Conservation (phyloP, 2,113 vertebrate genomes). For the Sciurus niger region DNA sequence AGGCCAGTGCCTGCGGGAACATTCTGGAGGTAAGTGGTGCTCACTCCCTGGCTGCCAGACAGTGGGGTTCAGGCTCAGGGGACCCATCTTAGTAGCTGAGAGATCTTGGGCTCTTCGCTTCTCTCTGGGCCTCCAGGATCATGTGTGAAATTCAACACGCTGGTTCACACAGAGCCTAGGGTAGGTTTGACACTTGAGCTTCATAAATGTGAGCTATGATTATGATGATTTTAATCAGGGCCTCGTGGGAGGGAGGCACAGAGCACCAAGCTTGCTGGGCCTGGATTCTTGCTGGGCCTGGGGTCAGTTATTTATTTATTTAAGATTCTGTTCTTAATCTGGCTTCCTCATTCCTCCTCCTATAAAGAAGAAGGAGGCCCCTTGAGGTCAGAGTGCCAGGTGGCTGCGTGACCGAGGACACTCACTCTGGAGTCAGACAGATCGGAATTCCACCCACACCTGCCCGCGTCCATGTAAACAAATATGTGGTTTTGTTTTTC, state of each 20-base stretch:
- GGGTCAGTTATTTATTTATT: neutral
- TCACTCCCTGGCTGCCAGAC: neutral
- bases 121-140: neutral
- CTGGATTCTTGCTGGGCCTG: neutral
- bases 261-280: neutral
- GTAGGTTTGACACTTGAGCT: neutral
- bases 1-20: slow-evolving; percentile 49
- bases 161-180: neutral
- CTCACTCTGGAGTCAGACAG: neutral
- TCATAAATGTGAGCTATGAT: neutral
- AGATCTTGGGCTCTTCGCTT: neutral
- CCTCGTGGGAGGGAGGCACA: neutral
- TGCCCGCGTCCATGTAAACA: neutral
- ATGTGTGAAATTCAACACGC: no score
- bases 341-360: neutral
- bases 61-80: no score
- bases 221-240: neutral
- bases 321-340: neutral
- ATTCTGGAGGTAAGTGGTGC: slow-evolving; percentile 52
- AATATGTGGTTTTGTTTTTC: slow-evolving; percentile 73
- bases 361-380: neutral
- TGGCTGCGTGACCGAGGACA: neutral
- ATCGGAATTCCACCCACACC: neutral
- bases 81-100: neutral
- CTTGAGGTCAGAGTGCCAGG: neutral